phyloP scores from a whole-genome alignment of 2,888 invertebrate species.

The Ethmia dodecea region DNA sequence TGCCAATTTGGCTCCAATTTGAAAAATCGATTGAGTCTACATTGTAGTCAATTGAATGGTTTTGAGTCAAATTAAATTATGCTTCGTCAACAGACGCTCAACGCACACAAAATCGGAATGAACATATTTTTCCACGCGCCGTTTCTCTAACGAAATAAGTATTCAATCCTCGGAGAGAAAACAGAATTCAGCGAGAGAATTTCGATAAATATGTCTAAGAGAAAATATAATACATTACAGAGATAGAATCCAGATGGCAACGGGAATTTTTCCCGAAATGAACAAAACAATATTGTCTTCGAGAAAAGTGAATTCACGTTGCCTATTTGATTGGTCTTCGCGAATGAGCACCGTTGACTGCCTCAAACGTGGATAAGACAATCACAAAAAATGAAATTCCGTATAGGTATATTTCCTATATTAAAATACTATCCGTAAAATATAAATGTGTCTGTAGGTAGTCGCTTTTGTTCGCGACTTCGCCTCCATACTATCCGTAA shows the following conservation, averaged over 20 bases:
- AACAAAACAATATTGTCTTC: constrained; percentile 38
- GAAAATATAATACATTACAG: constrained; percentile 43
- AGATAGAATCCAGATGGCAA: constrained; percentile 50
- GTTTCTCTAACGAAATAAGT: constrained; percentile 50
- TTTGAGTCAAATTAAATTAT: constrained; percentile 26
- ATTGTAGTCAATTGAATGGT: not conserved
- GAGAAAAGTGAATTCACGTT: constrained; percentile 33
- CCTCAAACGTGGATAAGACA: not conserved
- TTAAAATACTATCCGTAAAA: too few relatives aligned
- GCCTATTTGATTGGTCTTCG: constrained; percentile 25
- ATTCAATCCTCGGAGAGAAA: constrained; percentile 41
- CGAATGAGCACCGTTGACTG: constrained; percentile 30
- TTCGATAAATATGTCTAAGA: constrained; percentile 42
- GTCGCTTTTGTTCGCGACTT: too few relatives aligned
- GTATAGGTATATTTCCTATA: too few relatives aligned
- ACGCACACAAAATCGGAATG: constrained; percentile 37
- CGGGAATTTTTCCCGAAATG: constrained; percentile 30
- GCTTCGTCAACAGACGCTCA: constrained; percentile 44
- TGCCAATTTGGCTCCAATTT: too few relatives aligned
- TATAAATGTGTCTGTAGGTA: too few relatives aligned
- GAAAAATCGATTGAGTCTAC: not conserved
- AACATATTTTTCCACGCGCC: constrained; percentile 44
- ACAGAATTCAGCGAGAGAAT: constrained; percentile 41
- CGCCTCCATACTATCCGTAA: too few relatives aligned
- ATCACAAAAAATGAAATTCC: not conserved